Conservation (phyloP, 1,140 invertebrate genomes). For the Chlorops oryzae region DNA sequence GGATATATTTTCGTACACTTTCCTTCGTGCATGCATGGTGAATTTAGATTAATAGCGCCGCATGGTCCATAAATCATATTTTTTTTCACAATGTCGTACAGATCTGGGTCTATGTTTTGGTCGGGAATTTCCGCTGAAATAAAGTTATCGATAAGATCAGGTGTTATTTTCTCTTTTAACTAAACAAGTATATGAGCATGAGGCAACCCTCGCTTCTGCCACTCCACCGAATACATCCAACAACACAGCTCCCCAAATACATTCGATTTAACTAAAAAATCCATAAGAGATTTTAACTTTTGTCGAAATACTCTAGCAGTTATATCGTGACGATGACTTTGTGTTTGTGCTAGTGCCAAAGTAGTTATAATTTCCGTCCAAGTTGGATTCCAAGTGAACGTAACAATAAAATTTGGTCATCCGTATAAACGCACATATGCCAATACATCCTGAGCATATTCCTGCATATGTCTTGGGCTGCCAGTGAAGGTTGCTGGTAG, state of each 20-base stretch:
- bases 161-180: constrained; percentile 1
- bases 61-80: constrained; percentile 55
- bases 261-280: constrained; percentile 44
- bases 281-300: constrained; percentile 50
- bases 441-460: constrained; percentile 51
- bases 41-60: constrained; percentile 27
- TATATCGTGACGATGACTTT: constrained; percentile 40
- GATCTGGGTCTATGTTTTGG: constrained; percentile 35
- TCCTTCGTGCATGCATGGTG: constrained; percentile 45
- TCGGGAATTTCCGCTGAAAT: no score
- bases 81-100: constrained; percentile 43
- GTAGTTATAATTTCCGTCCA: constrained; percentile 45
- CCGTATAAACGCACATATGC: constrained; percentile 49
- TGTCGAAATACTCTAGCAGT: constrained; percentile 48
- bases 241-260: constrained; percentile 38
- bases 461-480: constrained; percentile 49
- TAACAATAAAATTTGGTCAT: constrained; percentile 45
- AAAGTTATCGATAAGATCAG: no score
- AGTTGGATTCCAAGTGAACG: constrained; percentile 50
- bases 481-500: constrained; percentile 46
- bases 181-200: constrained; percentile 14
- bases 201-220: constrained; percentile 35
- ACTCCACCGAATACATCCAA: constrained; percentile 50
- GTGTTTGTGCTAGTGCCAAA: constrained; percentile 32
- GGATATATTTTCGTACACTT: constrained; percentile 26